Conservation (phyloP, 2,888 invertebrate species). For the Chrysopilus asiliformis region DNA sequence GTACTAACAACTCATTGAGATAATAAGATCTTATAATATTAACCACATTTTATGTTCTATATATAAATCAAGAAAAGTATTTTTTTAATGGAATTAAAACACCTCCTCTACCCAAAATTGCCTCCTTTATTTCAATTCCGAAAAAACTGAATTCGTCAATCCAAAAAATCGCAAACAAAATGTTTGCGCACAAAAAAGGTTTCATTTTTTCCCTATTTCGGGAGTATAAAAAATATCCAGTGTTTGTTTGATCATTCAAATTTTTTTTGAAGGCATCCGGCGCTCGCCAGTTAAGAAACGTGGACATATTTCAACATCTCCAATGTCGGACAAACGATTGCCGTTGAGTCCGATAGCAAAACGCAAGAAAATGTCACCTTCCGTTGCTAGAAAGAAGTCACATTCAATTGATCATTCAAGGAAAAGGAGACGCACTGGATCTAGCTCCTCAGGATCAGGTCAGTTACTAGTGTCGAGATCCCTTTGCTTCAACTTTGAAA, state of each 20-base stretch:
- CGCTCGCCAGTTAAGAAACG: constrained; percentile 24
- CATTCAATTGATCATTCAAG: constrained; percentile 4
- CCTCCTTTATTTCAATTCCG: constrained; percentile 7
- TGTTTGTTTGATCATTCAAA: too few relatives aligned
- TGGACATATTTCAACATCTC: constrained; percentile 24
- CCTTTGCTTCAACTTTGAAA: neutral
- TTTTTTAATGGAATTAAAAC: constrained; percentile 10
- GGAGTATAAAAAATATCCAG: too few relatives aligned
- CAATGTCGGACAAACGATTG: constrained; percentile 24
- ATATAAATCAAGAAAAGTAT: constrained; percentile 3
- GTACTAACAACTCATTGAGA: constrained; percentile 6
- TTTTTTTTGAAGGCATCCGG: constrained; percentile 18
- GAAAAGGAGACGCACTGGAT: constrained; percentile 20
- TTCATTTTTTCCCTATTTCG: too few relatives aligned
- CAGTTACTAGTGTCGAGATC: neutral
- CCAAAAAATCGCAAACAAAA: too few relatives aligned
- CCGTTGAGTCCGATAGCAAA: constrained; percentile 25
- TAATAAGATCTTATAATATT: neutral
- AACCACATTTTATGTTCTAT: neutral
- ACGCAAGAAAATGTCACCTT: constrained; percentile 27
- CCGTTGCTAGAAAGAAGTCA: constrained; percentile 8
- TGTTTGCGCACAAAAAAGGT: too few relatives aligned
- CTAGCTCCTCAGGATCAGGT: constrained; percentile 34
- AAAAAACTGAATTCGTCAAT: too few relatives aligned
- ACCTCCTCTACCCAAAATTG: constrained; percentile 11